These are phyloP conservation scores for Mythimna ferrago DNA, from an alignment of 2,888 invertebrate species.

Conservation along the genomic window DNA sequence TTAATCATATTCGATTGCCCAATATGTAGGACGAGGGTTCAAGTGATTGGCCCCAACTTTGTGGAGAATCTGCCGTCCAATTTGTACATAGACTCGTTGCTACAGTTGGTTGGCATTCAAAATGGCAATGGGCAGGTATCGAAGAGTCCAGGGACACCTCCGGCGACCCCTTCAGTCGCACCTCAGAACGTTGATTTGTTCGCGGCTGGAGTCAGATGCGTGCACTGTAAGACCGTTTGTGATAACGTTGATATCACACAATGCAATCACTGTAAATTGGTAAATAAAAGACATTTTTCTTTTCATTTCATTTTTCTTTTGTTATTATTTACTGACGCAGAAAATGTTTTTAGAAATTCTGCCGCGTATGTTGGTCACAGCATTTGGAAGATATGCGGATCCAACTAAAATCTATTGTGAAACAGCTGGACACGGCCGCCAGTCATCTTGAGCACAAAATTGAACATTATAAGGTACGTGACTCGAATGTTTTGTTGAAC, in stretches of 20 bases:
- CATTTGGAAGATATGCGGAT: conserved; percentile 91
- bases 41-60: conserved; percentile 86
- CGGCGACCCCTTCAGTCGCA: conserved; percentile 63
- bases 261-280: conserved; percentile 92
- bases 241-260: conserved; percentile 76
- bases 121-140: conserved; percentile 44
- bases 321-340: conserved; percentile 21
- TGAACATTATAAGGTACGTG: conserved; percentile 89
- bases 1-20: conserved; percentile 88
- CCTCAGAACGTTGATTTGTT: conserved; percentile 79
- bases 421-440: conserved; percentile 89
- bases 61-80: conserved; percentile 92
- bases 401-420: conserved; percentile 89
- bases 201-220: conserved; percentile 78
- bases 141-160: conserved; percentile 69
- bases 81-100: conserved; percentile 92
- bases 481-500: conserved; percentile 41
- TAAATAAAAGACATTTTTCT: conserved; percentile 65
- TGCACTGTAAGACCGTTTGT: conserved; percentile 81
- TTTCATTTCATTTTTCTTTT: neutral
- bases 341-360: conserved; percentile 87
- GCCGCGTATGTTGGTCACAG: conserved; percentile 91
- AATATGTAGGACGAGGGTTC: conserved; percentile 88
- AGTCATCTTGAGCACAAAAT: conserved; percentile 89
- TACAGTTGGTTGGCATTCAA: conserved; percentile 85